Evolutionary conservation across 2,888 invertebrate genomes (phyloP).

Genomic region (Conops quadrifasciatus): DNA sequence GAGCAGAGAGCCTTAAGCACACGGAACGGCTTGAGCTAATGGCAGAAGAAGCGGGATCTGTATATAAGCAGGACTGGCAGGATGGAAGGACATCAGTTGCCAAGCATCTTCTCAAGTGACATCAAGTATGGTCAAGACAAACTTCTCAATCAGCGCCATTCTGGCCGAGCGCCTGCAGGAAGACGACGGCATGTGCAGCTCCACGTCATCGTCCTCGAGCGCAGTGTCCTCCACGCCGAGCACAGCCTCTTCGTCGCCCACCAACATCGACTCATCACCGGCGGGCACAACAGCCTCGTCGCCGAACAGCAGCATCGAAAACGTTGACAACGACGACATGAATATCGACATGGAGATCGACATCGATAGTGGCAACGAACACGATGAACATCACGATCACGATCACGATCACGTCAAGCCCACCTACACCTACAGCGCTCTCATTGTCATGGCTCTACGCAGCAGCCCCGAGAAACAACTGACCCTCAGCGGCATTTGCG

Average conservation of each 20-base stretch:
- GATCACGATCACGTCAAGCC: slow-evolving; percentile 72
- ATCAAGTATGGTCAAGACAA: slow-evolving; percentile 38
- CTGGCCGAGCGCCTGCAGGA: slow-evolving; percentile 38
- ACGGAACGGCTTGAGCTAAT: not conserved
- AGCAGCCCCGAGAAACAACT: slow-evolving; percentile 89
- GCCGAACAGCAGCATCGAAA: slow-evolving; percentile 26
- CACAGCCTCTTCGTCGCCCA: slow-evolving; percentile 32
- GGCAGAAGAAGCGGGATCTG: not conserved
- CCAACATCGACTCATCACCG: slow-evolving; percentile 1
- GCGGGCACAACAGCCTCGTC: slow-evolving; percentile 24
- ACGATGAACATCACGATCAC: not conserved
- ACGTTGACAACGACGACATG: not conserved
- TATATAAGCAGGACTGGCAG: slow-evolving; percentile 16
- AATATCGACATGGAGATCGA: too few species aligned
- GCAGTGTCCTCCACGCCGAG: slow-evolving; percentile 31
- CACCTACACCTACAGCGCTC: slow-evolving; percentile 95
- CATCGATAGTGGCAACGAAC: not conserved
- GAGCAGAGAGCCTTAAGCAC: not conserved
- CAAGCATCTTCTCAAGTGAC: slow-evolving; percentile 9
- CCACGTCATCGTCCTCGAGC: not conserved
- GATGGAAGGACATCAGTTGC: slow-evolving; percentile 39
- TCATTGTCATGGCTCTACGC: slow-evolving; percentile 98
- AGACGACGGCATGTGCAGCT: slow-evolving; percentile 22
- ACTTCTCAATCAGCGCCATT: slow-evolving; percentile 54
- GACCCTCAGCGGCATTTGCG: slow-evolving; percentile 94